Evolutionary conservation across 30 jellyfish, hydroid and myxozoan genomes (phyloP).

Genomic region (Aurelia aurita complex sp. Pacific): DNA sequence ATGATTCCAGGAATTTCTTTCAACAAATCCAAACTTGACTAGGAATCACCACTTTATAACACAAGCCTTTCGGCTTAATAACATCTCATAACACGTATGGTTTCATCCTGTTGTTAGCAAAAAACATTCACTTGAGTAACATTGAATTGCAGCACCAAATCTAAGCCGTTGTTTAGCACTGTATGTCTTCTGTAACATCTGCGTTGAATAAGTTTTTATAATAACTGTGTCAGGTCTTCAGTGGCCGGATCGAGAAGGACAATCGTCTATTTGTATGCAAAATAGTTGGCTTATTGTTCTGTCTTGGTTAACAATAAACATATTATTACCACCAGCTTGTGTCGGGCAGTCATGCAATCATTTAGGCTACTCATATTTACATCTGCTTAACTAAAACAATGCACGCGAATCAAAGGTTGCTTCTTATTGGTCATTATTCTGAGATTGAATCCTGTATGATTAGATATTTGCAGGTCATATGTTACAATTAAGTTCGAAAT

Average conservation of each 20-base stretch:
- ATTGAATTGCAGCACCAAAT: background rate
- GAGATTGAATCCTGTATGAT: slow-evolving; percentile 40
- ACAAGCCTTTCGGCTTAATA: too few species aligned
- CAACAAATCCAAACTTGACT: background rate
- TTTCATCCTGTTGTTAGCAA: background rate
- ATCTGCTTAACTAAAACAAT: slow-evolving; percentile 64
- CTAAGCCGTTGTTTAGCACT: slow-evolving; percentile 47
- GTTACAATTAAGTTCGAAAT: slow-evolving; percentile 48
- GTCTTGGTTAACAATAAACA: slow-evolving; percentile 53
- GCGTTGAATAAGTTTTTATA: slow-evolving; percentile 33
- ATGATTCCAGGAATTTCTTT: slow-evolving; percentile 6
- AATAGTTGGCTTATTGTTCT: slow-evolving; percentile 57
- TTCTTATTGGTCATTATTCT: slow-evolving; percentile 39
- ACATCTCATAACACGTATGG: too few species aligned
- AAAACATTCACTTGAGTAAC: background rate
- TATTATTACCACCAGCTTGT: slow-evolving; percentile 66
- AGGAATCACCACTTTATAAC: too few species aligned
- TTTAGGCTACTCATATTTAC: slow-evolving; percentile 60
- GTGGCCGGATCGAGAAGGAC: slow-evolving; percentile 61
- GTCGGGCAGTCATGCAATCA: slow-evolving; percentile 70
- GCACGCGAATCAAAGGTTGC: slow-evolving; percentile 56
- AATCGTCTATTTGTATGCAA: slow-evolving; percentile 68
- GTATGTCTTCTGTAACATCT: slow-evolving; percentile 58
- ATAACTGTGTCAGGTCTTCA: slow-evolving; percentile 60
- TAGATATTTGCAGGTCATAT: slow-evolving; percentile 67